These are phyloP conservation scores for Maniola hyperantus DNA, from an alignment of 2,888 invertebrate species.

Conservation along the genomic window DNA sequence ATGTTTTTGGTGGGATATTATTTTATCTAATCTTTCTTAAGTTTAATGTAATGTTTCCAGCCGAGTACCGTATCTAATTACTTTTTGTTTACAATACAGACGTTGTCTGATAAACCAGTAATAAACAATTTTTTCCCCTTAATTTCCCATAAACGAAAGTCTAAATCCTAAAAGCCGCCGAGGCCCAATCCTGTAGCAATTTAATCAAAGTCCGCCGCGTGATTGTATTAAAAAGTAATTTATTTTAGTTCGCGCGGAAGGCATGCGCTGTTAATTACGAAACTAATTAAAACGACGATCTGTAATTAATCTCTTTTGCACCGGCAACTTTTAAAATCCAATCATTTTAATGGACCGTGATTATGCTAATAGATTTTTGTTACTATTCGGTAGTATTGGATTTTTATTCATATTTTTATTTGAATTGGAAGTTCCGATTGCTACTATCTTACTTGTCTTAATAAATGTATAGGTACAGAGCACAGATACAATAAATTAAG, in stretches of 20 bases:
- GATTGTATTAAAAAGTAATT: slow-evolving; percentile 79
- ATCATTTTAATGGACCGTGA: slow-evolving; percentile 30
- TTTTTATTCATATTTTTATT: not conserved
- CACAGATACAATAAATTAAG: too few relatives aligned
- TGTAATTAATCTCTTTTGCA: slow-evolving; percentile 70
- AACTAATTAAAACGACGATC: slow-evolving; percentile 81
- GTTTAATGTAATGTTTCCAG: too few relatives aligned
- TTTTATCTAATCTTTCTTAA: too few relatives aligned
- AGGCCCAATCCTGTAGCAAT: slow-evolving; percentile 43
- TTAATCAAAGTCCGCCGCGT: slow-evolving; percentile 60
- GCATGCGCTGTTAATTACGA: slow-evolving; percentile 75
- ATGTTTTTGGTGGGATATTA: too few relatives aligned
- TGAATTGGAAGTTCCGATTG: not conserved
- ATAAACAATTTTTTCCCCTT: slow-evolving; percentile 5
- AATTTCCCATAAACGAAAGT: slow-evolving; percentile 1
- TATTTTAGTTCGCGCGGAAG: slow-evolving; percentile 71
- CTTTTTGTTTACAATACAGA: slow-evolving; percentile 1
- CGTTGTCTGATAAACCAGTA: not conserved
- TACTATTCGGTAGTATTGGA: not conserved
- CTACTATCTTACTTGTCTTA: too few relatives aligned
- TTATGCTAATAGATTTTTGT: slow-evolving; percentile 28
- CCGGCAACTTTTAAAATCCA: slow-evolving; percentile 32
- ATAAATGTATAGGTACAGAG: too few relatives aligned
- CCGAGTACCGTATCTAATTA: too few relatives aligned
- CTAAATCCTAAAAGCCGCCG: slow-evolving; percentile 10